phyloP scores from a whole-genome alignment of 2,888 invertebrate species.

The Drosophila greeni region DNA sequence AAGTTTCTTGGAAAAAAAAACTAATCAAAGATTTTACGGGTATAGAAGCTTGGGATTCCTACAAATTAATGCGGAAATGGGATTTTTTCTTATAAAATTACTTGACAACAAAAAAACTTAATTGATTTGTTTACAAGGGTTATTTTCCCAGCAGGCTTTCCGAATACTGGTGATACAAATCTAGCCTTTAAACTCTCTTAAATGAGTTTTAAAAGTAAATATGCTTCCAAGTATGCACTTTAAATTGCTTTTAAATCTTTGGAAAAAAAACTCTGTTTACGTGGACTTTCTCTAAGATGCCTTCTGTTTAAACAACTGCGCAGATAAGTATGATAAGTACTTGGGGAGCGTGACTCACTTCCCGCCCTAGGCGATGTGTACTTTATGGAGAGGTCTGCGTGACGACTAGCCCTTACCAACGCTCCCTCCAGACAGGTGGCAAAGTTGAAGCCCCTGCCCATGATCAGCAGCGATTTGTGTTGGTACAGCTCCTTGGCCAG shows the following conservation, averaged over 20 bases:
- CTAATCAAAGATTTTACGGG: neutral
- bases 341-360: neutral
- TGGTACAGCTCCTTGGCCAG: conserved; percentile 93
- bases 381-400: neutral
- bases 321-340: neutral
- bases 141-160: neutral
- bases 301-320: conserved; percentile 1
- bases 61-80: neutral
- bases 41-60: neutral
- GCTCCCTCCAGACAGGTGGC: conserved; percentile 99
- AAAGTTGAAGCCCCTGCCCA: conserved; percentile 99
- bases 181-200: neutral
- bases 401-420: conserved; percentile 74
- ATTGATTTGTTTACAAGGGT: neutral
- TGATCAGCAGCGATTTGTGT: conserved; percentile 97
- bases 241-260: neutral
- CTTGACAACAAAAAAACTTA: neutral
- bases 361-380: neutral
- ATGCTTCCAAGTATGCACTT: neutral
- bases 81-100: neutral
- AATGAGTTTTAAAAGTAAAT: neutral
- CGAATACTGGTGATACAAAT: neutral
- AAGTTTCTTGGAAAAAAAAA: neutral
- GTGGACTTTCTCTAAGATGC: neutral
- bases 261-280: neutral